Conservation (phyloP, 1,140 invertebrate genomes). For the Ephestia elutella region DNA sequence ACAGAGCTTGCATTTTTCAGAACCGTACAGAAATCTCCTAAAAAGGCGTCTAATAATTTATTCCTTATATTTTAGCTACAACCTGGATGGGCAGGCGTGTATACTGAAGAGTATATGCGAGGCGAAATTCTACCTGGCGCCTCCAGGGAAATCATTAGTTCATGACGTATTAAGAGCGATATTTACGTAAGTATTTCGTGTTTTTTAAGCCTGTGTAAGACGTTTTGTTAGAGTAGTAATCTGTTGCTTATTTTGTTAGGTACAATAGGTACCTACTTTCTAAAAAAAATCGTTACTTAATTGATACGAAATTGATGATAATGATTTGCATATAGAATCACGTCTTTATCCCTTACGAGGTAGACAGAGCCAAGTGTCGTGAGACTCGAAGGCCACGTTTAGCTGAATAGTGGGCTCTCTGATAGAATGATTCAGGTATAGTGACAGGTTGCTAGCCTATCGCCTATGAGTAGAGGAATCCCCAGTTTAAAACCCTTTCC, state of each 20-base stretch:
- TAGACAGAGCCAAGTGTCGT: too few species aligned
- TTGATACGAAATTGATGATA: too few species aligned
- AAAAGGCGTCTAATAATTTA: neutral
- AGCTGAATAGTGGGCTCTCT: too few species aligned
- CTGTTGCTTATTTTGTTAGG: too few species aligned
- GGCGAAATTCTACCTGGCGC: constrained; percentile 74
- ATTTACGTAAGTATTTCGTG: constrained; percentile 74
- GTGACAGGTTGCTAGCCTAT: too few species aligned
- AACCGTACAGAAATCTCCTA: neutral
- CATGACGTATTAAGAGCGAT: constrained; percentile 80
- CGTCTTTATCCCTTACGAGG: too few species aligned
- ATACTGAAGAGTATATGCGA: constrained; percentile 81
- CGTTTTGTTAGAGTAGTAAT: neutral
- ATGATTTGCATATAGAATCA: too few species aligned
- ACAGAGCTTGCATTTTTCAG: neutral
- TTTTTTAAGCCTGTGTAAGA: constrained; percentile 19
- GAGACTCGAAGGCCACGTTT: too few species aligned
- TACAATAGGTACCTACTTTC: neutral
- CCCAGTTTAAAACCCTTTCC: too few species aligned
- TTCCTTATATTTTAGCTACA: constrained; percentile 68
- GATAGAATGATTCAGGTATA: too few species aligned
- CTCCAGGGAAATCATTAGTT: constrained; percentile 77
- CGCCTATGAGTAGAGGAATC: too few species aligned
- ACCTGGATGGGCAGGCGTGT: constrained; percentile 79
- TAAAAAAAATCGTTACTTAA: too few species aligned